Percentiles rank a stretch among this genome's conserved stretches.
These are phyloP conservation scores for Rhynchophorus ferrugineus DNA, from an alignment of 1,140 invertebrate species.

Conservation along the genomic window DNA sequence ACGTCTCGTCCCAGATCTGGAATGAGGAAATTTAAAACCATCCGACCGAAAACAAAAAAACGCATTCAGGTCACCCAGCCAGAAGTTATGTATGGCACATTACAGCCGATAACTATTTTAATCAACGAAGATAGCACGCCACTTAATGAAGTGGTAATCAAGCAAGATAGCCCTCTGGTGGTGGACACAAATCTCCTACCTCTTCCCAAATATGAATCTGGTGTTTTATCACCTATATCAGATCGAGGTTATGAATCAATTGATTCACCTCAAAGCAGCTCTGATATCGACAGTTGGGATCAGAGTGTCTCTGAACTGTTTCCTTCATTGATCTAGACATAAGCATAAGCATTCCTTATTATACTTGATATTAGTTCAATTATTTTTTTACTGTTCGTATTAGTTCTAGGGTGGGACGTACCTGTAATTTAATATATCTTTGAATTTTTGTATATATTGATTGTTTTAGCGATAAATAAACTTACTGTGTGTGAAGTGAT, in stretches of 20 bases:
- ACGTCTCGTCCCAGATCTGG: slow-evolving; percentile 2
- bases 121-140: slow-evolving; percentile 52
- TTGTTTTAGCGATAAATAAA: too few species aligned
- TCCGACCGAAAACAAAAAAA: slow-evolving; percentile 26
- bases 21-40: slow-evolving; percentile 33
- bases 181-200: background rate
- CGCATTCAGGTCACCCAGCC: background rate
- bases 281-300: slow-evolving; percentile 34
- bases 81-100: slow-evolving; percentile 54
- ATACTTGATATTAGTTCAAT: too few species aligned
- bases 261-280: slow-evolving; percentile 33
- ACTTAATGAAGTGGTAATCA: slow-evolving; percentile 45
- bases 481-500: too few species aligned
- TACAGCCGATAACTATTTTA: slow-evolving; percentile 63
- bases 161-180: slow-evolving; percentile 12
- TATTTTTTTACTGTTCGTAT: too few species aligned
- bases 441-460: too few species aligned
- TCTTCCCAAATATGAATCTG: background rate
- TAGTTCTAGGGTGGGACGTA: too few species aligned
- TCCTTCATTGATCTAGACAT: slow-evolving; percentile 36
- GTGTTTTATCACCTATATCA: slow-evolving; percentile 25
- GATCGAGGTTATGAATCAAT: slow-evolving; percentile 40
- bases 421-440: too few species aligned
- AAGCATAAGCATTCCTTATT: too few species aligned
- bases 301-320: slow-evolving; percentile 37